Evolutionary conservation across 2,888 invertebrate species (phyloP).

Genomic region (Epinotia brunnichana): DNA sequence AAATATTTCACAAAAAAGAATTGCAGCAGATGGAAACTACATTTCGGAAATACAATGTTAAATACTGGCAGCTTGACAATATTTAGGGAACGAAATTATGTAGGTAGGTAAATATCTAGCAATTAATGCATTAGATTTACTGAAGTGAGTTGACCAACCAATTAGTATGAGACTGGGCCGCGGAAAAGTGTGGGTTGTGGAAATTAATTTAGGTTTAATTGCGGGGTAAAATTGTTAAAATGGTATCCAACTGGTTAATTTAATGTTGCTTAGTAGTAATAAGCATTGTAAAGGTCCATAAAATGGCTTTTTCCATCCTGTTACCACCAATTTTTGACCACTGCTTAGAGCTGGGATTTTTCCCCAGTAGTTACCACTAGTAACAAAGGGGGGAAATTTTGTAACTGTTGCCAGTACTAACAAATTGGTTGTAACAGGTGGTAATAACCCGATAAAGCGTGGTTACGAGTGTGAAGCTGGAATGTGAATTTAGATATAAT

Average conservation of each 20-base stretch:
- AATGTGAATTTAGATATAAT: slow-evolving; percentile 12
- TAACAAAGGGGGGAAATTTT: no score
- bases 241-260: neutral
- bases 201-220: neutral
- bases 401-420: no score
- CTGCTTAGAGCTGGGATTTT: no score
- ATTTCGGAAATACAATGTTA: neutral
- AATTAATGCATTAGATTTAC: neutral
- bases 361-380: no score
- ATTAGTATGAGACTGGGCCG: neutral
- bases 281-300: neutral
- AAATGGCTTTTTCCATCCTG: no score
- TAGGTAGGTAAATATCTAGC: neutral
- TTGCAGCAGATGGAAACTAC: neutral
- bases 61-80: neutral
- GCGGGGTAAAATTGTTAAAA: neutral
- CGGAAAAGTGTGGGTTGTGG: neutral
- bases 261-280: slow-evolving; percentile 1
- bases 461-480: neutral
- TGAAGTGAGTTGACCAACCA: neutral
- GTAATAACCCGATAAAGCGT: neutral
- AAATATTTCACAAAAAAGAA: slow-evolving; percentile 6
- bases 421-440: no score
- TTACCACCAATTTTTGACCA: no score
- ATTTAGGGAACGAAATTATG: neutral